phyloP scores from a whole-genome alignment of 2,888 invertebrate species.

The Drosophila kuntzei region DNA sequence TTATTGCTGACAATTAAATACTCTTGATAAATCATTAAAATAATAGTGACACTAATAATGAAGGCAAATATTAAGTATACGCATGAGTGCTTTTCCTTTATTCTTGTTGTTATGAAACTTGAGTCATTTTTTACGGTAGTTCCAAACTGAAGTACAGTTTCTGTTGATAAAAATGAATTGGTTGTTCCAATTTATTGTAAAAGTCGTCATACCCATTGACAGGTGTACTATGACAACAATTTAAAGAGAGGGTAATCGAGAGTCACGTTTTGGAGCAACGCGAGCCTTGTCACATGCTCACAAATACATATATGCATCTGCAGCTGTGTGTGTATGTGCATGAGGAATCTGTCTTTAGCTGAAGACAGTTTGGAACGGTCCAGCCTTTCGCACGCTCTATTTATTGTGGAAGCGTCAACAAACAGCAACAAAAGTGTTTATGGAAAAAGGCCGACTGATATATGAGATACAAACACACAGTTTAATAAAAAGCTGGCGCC shows the following conservation, averaged over 20 bases:
- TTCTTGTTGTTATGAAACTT: background rate
- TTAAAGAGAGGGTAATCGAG: conserved; percentile 14
- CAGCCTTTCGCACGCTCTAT: conserved; percentile 70
- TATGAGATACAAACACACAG: conserved; percentile 21
- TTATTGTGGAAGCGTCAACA: conserved; percentile 50
- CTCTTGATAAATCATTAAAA: background rate
- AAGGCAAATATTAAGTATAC: background rate
- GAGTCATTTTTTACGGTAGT: background rate
- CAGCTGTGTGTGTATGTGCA: background rate
- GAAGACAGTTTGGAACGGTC: conserved; percentile 21
- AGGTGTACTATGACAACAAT: conserved; percentile 6
- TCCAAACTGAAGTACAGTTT: background rate
- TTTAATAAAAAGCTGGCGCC: conserved; percentile 42
- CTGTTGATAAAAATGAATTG: background rate
- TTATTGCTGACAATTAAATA: conserved; percentile 31
- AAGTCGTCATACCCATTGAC: conserved; percentile 18
- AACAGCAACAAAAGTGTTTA: conserved; percentile 32
- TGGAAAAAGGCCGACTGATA: conserved; percentile 43
- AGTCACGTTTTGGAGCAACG: conserved; percentile 66
- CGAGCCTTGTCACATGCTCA: conserved; percentile 53
- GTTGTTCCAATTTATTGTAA: conserved; percentile 21
- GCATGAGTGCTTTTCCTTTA: background rate
- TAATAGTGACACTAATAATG: background rate
- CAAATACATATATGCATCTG: background rate
- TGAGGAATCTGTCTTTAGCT: conserved; percentile 7